phyloP scores from a whole-genome alignment of 2,888 invertebrate species.

The Dysmachus trigonus region DNA sequence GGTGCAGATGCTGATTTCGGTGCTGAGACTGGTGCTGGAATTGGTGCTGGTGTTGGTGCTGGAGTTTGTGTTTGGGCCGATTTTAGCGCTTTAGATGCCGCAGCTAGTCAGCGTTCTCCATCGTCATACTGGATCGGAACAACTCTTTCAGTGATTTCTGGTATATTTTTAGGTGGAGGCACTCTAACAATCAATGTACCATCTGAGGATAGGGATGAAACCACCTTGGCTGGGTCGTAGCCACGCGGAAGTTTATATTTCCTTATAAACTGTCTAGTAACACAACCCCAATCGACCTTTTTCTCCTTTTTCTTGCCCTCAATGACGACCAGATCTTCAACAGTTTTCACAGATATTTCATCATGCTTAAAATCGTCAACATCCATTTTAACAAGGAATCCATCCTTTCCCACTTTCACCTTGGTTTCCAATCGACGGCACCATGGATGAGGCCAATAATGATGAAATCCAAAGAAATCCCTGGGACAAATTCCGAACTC shows the following conservation, averaged over 20 bases:
- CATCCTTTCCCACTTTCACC: constrained; percentile 68
- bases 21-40: background rate
- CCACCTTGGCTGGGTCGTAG: constrained; percentile 75
- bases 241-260: constrained; percentile 75
- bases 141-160: constrained; percentile 65
- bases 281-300: constrained; percentile 76
- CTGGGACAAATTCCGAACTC: constrained; percentile 25
- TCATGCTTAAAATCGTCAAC: constrained; percentile 76
- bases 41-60: background rate
- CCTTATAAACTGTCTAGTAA: constrained; percentile 82
- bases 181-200: constrained; percentile 81
- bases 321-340: constrained; percentile 70
- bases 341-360: constrained; percentile 76
- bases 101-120: constrained; percentile 63
- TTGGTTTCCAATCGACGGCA: background rate
- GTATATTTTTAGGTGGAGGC: constrained; percentile 62
- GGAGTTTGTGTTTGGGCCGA: background rate
- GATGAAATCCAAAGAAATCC: background rate
- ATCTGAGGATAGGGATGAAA: constrained; percentile 81
- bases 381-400: constrained; percentile 75
- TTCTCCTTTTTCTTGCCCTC: constrained; percentile 79
- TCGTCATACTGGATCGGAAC: constrained; percentile 73
- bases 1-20: background rate
- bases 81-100: background rate
- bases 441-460: background rate